Evolutionary conservation across 2,113 vertebrate genomes (phyloP).

Genomic region (Pristiophorus japonicus): DNA sequence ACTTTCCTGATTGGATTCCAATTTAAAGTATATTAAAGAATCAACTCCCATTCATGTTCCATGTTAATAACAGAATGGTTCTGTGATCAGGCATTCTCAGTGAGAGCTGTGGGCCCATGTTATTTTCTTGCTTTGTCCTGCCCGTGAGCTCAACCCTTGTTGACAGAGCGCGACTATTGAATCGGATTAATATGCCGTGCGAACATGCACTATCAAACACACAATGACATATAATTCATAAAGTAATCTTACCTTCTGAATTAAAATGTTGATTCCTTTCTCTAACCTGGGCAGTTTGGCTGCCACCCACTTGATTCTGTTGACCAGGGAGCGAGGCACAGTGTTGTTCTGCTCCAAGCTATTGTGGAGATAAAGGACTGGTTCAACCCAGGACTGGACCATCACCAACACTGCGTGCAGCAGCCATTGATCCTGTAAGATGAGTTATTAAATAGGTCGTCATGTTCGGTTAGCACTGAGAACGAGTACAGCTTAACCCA

Average conservation of each 20-base stretch:
- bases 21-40: no score
- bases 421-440: constrained; percentile 56
- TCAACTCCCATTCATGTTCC: no score
- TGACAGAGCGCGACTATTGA: background rate
- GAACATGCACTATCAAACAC: background rate
- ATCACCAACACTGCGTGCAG: constrained; percentile 59
- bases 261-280: constrained; percentile 59
- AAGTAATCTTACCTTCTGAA: constrained; percentile 52
- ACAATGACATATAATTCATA: background rate
- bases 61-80: no score
- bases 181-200: background rate
- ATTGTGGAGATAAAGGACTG: constrained; percentile 57
- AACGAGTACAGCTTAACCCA: background rate
- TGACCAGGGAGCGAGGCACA: constrained; percentile 53
- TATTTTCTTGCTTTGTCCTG: no score
- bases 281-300: constrained; percentile 62
- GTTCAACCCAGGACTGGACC: constrained; percentile 60
- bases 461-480: background rate
- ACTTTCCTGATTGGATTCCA: no score
- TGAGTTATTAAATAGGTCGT: background rate
- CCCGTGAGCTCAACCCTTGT: no score
- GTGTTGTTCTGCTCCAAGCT: constrained; percentile 51
- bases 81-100: no score
- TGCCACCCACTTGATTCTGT: constrained; percentile 64
- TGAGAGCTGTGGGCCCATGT: no score